These are phyloP conservation scores for Drosophila pseudotakahashii DNA, from an alignment of 2,888 invertebrate genomes.

Conservation along the genomic window DNA sequence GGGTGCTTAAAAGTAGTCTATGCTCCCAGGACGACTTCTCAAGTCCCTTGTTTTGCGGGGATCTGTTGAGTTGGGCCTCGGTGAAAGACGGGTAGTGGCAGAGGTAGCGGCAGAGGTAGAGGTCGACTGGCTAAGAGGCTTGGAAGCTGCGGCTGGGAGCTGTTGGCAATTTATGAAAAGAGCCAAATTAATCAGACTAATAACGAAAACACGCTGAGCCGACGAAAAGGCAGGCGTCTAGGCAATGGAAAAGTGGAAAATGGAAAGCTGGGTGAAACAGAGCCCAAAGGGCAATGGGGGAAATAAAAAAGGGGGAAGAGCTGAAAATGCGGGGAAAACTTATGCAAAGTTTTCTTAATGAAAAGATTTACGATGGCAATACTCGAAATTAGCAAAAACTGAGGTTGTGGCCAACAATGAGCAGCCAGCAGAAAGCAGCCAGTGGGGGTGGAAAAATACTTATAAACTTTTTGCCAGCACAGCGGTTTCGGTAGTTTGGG, in stretches of 20 bases:
- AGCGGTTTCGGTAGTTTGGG: slow-evolving; percentile 38
- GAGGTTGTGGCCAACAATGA: slow-evolving; percentile 75
- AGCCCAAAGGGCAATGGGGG: slow-evolving; percentile 6
- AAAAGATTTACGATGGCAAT: slow-evolving; percentile 84
- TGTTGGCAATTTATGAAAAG: slow-evolving; percentile 84
- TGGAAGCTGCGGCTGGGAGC: slow-evolving; percentile 69
- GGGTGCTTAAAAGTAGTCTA: background rate
- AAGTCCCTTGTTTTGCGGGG: slow-evolving; percentile 41
- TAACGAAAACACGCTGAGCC: slow-evolving; percentile 82
- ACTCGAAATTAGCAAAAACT: slow-evolving; percentile 79
- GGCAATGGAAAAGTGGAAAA: slow-evolving; percentile 52
- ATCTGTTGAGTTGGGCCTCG: slow-evolving; percentile 24
- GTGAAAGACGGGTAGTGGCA: slow-evolving; percentile 4
- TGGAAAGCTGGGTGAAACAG: background rate
- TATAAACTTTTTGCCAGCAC: slow-evolving; percentile 59
- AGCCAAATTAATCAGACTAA: slow-evolving; percentile 85
- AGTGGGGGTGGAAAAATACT: slow-evolving; percentile 31
- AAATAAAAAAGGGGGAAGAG: slow-evolving; percentile 17
- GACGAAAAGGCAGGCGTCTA: slow-evolving; percentile 70
- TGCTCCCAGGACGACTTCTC: background rate
- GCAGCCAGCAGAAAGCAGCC: slow-evolving; percentile 45
- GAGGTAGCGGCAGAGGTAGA: slow-evolving; percentile 5
- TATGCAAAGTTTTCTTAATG: slow-evolving; percentile 84
- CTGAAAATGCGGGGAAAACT: slow-evolving; percentile 60
- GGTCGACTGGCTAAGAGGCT: slow-evolving; percentile 31